Evolutionary conservation across 2,888 invertebrate genomes (phyloP).

Genomic region (Diaperis boleti): DNA sequence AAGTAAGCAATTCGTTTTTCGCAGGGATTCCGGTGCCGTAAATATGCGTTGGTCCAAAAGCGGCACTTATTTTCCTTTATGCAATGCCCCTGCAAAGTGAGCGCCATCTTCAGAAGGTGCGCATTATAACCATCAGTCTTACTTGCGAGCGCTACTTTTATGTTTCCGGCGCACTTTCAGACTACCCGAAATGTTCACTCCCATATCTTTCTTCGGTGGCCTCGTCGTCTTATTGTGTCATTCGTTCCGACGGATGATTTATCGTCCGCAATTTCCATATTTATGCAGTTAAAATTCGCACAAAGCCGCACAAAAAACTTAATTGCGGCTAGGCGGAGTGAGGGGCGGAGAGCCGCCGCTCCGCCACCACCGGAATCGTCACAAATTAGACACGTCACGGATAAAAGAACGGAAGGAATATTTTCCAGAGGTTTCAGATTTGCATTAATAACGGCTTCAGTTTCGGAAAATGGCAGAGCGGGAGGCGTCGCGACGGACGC

Average conservation of each 20-base stretch:
- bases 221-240: constrained; percentile 37
- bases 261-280: constrained; percentile 35
- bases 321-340: constrained; percentile 27
- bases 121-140: constrained; percentile 43
- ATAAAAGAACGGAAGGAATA: constrained; percentile 21
- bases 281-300: constrained; percentile 33
- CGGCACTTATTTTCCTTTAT: constrained; percentile 32
- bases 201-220: constrained; percentile 33
- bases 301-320: constrained; percentile 26
- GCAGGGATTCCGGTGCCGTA: constrained; percentile 14
- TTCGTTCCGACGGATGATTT: constrained; percentile 32
- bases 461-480: too few species aligned
- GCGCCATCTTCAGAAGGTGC: constrained; percentile 29
- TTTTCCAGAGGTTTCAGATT: constrained; percentile 6
- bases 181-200: constrained; percentile 31
- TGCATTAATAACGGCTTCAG: neutral
- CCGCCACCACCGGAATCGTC: constrained; percentile 23
- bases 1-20: constrained; percentile 13
- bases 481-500: neutral
- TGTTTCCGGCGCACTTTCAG: constrained; percentile 39
- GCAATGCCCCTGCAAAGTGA: constrained; percentile 30
- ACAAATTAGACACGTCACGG: constrained; percentile 23
- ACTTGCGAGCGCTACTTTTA: constrained; percentile 39
- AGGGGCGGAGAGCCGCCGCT: too few species aligned
- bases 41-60: constrained; percentile 25